These are phyloP conservation scores for Neodon shergylaensis DNA, from an alignment of 2,113 vertebrate species.

Conservation along the genomic window DNA sequence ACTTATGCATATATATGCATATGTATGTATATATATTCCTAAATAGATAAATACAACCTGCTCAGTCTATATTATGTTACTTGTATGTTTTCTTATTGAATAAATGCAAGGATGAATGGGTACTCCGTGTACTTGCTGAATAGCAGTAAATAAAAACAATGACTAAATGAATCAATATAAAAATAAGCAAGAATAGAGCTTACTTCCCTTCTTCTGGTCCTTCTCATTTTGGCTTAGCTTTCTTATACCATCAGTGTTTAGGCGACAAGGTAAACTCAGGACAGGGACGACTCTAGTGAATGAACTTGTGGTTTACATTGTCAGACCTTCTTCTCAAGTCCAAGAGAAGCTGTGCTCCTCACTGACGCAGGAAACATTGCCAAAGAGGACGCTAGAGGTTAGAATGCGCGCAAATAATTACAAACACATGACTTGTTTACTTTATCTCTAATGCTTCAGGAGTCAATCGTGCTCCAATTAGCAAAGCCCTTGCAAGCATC, in stretches of 20 bases:
- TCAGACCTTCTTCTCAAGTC: slow-evolving; percentile 65
- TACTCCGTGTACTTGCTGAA: neutral
- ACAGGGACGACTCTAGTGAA: slow-evolving; percentile 37
- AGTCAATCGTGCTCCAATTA: slow-evolving; percentile 51
- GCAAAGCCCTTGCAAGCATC: slow-evolving; percentile 28
- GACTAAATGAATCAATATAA: neutral
- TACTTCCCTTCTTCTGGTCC: neutral
- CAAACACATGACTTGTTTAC: slow-evolving; percentile 74
- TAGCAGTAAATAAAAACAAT: slow-evolving; percentile 23
- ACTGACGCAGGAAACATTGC: slow-evolving; percentile 74
- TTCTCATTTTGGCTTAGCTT: slow-evolving; percentile 8
- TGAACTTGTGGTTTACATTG: slow-evolving; percentile 69
- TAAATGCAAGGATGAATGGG: neutral
- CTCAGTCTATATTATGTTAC: neutral
- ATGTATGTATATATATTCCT: neutral
- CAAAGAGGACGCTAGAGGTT: slow-evolving; percentile 72
- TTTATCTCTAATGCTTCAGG: slow-evolving; percentile 40
- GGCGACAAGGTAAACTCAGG: slow-evolving; percentile 64
- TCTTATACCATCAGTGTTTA: slow-evolving; percentile 47
- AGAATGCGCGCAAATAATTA: slow-evolving; percentile 67
- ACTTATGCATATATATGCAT: neutral
- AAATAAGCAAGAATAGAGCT: neutral
- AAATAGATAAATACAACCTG: neutral
- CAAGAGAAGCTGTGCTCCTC: slow-evolving; percentile 59
- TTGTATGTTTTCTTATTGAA: neutral